These are phyloP conservation scores for Drosophila ironensis DNA, from an alignment of 1,140 invertebrate species.

Conservation along the genomic window DNA sequence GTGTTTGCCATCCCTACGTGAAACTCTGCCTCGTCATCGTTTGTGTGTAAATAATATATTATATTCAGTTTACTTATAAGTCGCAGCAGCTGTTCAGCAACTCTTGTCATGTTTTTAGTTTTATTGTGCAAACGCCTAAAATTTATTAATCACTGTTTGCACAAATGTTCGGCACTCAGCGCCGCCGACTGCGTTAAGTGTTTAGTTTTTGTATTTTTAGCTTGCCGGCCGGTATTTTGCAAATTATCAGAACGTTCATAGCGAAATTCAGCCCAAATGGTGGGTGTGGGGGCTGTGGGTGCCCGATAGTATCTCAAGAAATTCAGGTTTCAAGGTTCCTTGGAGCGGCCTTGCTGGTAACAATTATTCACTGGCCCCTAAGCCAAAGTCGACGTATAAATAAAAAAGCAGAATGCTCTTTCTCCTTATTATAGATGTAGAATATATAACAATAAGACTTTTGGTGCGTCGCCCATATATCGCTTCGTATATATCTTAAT, in stretches of 20 bases:
- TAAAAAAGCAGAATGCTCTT: conserved; percentile 23
- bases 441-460: conserved; percentile 21
- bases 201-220: conserved; percentile 45
- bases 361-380: conserved; percentile 17
- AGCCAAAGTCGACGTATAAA: conserved; percentile 35
- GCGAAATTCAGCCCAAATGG: conserved; percentile 23
- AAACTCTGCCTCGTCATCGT: not conserved
- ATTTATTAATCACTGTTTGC: conserved; percentile 66
- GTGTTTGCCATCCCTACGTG: not conserved
- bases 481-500: conserved; percentile 52
- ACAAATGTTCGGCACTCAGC: conserved; percentile 46
- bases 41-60: conserved; percentile 4
- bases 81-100: conserved; percentile 41
- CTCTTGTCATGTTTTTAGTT: conserved; percentile 26
- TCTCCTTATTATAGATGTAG: conserved; percentile 11
- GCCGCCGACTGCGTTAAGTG: conserved; percentile 18
- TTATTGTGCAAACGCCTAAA: conserved; percentile 37
- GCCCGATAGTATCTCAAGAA: too few relatives aligned
- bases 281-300: too few relatives aligned
- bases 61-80: not conserved
- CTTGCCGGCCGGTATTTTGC: conserved; percentile 65
- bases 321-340: conserved; percentile 28
- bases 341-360: conserved; percentile 10
- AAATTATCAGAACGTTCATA: conserved; percentile 21
- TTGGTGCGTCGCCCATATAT: not conserved